Conservation (phyloP, 1,140 invertebrate genomes). For the Drosophila busckii region DNA sequence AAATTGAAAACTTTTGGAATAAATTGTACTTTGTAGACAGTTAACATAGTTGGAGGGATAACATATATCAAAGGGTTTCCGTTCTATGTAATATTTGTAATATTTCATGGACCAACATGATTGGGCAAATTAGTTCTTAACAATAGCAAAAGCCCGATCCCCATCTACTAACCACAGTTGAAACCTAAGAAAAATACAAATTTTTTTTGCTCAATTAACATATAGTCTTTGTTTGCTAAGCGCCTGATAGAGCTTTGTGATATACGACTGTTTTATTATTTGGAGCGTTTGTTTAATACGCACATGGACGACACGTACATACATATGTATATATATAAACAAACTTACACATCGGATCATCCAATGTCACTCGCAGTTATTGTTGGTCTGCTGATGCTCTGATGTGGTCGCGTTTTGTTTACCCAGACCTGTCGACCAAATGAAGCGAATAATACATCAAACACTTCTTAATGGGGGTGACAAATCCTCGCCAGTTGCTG, state of each 20-base stretch:
- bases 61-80: no score
- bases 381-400: conserved; percentile 29
- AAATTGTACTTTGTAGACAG: neutral
- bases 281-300: conserved; percentile 14
- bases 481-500: conserved; percentile 72
- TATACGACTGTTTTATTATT: no score
- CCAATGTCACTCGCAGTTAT: conserved; percentile 52
- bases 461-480: conserved; percentile 76
- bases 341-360: conserved; percentile 33
- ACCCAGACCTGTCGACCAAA: conserved; percentile 78
- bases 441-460: conserved; percentile 79
- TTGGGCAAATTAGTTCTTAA: no score
- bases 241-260: no score
- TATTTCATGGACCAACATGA: no score
- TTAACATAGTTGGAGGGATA: no score
- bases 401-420: conserved; percentile 62
- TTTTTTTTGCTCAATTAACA: no score
- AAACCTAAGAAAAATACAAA: no score
- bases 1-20: conserved; percentile 11
- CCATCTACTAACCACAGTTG: no score
- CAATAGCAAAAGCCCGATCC: no score
- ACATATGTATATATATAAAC: conserved; percentile 34
- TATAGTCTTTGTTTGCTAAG: no score
- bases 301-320: conserved; percentile 21
- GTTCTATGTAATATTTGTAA: no score